Evolutionary conservation across 2,888 invertebrate species (phyloP), one percentile per base, ranked within the genome.

Genomic region (Clunio marinus): DNA sequence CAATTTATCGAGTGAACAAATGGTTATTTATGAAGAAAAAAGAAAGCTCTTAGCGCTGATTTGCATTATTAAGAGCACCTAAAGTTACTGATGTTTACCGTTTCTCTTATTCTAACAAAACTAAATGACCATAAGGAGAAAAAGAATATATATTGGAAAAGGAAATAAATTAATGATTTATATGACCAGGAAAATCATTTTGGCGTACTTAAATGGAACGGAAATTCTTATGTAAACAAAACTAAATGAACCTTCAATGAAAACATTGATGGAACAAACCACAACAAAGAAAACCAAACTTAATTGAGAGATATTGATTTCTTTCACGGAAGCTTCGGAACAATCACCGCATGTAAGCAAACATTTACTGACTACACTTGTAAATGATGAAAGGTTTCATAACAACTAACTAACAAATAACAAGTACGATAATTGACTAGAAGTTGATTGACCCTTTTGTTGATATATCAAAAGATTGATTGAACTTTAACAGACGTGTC

Each of bases 151-250:
- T n/a, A 41, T 41, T 15, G 41, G n/a, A n/a, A n/a, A 41, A 41
- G 41, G 15, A 41, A 10, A 41, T 41, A 41, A 41, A 41, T 41
- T 41, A 41, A 41, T 41, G 41, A 41, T 41, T 41, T 41, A 41
- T 41, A 10, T n/a, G n/a, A n/a, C n/a, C n/a, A n/a, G 41, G 41
- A 10, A 32, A 32, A 10, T 32, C 32, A 10, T 5, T 10, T 10
- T 10, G 10, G 32, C 32, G 7, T 5, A 32, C 32, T 32, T 32
- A 5, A 32, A 32, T 32, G 32, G 5, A 8, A 32, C 7, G 32
- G 3, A 5, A 41, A 41, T 15, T 41, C n/a, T 41, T 41, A n/a
- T 10, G 41, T n/a, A 41, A 10, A 10, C 32, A 41, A 41, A 10
- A 10, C 7, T n/a, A 5, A 41, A 41, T n/a, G 15, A 41, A 3